Base-by-base conservation (phyloP, 1,140 invertebrate genomes). In the Pseudachorutes palmiensis region DNA sequence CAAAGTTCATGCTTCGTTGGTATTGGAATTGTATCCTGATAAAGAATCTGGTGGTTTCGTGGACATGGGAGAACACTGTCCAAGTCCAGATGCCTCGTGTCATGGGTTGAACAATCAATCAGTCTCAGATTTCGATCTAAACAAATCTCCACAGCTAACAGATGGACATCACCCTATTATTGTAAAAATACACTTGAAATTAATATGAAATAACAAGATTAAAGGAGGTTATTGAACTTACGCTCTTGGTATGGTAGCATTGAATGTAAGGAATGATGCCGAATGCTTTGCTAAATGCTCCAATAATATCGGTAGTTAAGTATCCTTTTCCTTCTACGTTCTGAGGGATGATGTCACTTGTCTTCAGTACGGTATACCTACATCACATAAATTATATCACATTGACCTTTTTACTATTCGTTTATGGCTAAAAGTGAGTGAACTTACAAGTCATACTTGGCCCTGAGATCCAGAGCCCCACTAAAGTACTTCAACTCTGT, bases 391-490 rank as follows among this genome's bases (percentile, higher is more conserved):
- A 14, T 12, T 62, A n/a, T 14, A 19, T 64, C 5, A 55, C 12
- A 5, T 30, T 32, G 26, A 67, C 5, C 48, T 9, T 19, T 9
- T 24, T 16, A 16, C 24, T 41, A 2, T 1, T 24, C 33, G 48
- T 61, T 31, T 49, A 3, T 45, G 9, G 22, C 28, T 2, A 58
- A 22, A 61, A 30, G 1, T 33, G 3, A 12, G 63, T 29, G 32
- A 55, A 55, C 64, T 73, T 68, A 73, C 72, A 73, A 36, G 30
- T 74, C 72, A 55, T 62, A 71, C 66, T 70, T 66, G 3, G 57
- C 66, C 32, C 72, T 22, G 1, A 74, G 48, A n/a, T n/a, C n/a
- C 41, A 74, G 48, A 33, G 62, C 72, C 2, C 19, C 32, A 29
- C 65, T 31, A 61, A 74, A 74, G 55, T 71, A 74, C 29, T 70